phyloP scores from a whole-genome alignment of 1,140 invertebrate genomes.

The Macrobrachium nipponense region DNA sequence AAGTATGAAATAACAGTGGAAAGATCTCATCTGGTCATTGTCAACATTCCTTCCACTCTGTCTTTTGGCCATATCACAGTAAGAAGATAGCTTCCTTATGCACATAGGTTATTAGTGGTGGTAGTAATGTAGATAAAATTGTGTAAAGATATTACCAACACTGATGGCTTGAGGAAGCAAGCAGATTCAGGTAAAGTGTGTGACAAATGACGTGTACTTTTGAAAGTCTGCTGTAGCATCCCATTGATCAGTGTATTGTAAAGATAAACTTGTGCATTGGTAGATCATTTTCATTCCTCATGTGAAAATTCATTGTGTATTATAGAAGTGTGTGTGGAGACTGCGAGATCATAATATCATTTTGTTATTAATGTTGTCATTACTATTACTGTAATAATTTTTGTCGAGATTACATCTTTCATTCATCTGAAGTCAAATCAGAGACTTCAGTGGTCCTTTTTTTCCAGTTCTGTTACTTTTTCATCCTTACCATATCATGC shows the following conservation, averaged over 20 bases:
- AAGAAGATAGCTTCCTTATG: not conserved
- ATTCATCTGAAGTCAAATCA: too few species aligned
- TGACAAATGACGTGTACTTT: constrained; percentile 8
- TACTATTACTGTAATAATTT: not conserved
- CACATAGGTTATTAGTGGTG: constrained; percentile 25
- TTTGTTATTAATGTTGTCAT: constrained; percentile 31
- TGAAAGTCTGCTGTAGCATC: constrained; percentile 33
- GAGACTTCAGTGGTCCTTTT: too few species aligned
- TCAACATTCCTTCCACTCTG: too few species aligned
- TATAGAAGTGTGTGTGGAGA: constrained; percentile 31
- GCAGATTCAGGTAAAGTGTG: constrained; percentile 9
- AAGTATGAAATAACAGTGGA: too few species aligned
- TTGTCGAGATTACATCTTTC: too few species aligned
- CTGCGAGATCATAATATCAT: constrained; percentile 37
- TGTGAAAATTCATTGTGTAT: constrained; percentile 33
- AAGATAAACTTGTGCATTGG: constrained; percentile 23
- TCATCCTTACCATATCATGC: too few species aligned
- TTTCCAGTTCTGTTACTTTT: too few species aligned
- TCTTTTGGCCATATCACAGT: constrained; percentile 3
- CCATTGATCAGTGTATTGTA: constrained; percentile 31
- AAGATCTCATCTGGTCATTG: too few species aligned
- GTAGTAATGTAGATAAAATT: constrained; percentile 11
- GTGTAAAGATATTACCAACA: constrained; percentile 11
- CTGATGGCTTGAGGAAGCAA: constrained; percentile 17
- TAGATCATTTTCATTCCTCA: constrained; percentile 49